These are phyloP conservation scores for Colletes gigas DNA, from an alignment of 1,140 invertebrate species.

Conservation along the genomic window DNA sequence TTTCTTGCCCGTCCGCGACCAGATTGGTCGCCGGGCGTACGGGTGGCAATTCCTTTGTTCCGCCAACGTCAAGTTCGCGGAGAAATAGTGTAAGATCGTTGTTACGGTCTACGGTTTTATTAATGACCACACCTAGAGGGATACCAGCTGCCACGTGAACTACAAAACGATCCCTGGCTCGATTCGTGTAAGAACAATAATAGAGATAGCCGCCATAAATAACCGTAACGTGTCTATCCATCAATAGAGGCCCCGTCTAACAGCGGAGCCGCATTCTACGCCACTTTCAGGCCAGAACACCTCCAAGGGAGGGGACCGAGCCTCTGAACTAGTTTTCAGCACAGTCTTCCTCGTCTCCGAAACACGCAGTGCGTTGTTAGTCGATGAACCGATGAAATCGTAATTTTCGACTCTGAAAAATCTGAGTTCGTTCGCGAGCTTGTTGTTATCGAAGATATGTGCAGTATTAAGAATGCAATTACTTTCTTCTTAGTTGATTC, in stretches of 20 bases:
- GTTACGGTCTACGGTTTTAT: slow-evolving; percentile 58
- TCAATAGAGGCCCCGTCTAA: slow-evolving; percentile 51
- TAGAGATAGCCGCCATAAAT: slow-evolving; percentile 71
- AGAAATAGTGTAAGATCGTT: slow-evolving; percentile 29
- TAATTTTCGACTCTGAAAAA: too few species aligned
- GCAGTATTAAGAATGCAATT: too few species aligned
- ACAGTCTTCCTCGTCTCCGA: not conserved
- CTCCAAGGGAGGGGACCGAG: not conserved
- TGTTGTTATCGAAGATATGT: too few species aligned
- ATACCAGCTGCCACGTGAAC: slow-evolving; percentile 57
- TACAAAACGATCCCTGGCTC: slow-evolving; percentile 44
- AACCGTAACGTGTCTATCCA: slow-evolving; percentile 68
- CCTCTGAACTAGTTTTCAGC: slow-evolving; percentile 4
- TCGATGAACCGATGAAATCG: not conserved
- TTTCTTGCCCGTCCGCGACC: not conserved
- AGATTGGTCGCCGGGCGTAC: not conserved
- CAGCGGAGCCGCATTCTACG: slow-evolving; percentile 10
- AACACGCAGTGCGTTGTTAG: not conserved
- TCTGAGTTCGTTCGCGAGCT: too few species aligned
- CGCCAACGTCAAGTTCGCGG: slow-evolving; percentile 1
- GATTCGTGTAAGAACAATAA: slow-evolving; percentile 67
- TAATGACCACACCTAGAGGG: slow-evolving; percentile 62
- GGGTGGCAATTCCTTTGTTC: slow-evolving; percentile 55
- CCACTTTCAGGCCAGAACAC: slow-evolving; percentile 24
- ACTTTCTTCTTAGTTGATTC: too few species aligned